Base-by-base conservation (phyloP, 2,888 invertebrate genomes). In the Patella pellucida region DNA sequence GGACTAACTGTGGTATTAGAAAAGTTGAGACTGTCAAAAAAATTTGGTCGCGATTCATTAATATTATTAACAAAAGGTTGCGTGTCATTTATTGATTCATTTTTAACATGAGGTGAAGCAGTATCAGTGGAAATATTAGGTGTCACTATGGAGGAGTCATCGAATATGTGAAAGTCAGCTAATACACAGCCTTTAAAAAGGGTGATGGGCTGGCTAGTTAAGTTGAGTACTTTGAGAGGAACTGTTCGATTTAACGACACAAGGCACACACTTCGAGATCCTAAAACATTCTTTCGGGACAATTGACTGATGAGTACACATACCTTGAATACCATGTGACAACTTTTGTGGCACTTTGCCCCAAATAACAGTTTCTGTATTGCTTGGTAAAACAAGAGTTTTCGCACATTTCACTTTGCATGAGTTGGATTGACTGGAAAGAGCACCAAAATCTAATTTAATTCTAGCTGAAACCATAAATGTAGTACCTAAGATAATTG, bases 261-360 rank as follows among this genome's bases (percentile, higher is more conserved):
- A n/a, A 62, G 7, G 23, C 62, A 62, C 0, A 62, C 7, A 62
- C 62, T 62, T 62, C 62, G n/a, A 19, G 62, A 62, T 62, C 62
- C 62, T 19, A 62, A 23, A 19, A 62, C 62, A 62, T 62, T 62
- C 19, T 62, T 62, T 19, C 62, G 7, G 62, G n/a, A 62, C 3
- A 62, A 15, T 62, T 23, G 62, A 11, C 19, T 23, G 62, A 11
- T 19, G 62, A 23, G 19, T 19, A 62, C 62, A 62, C 9, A 62
- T 62, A 4, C 62, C 62, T 14, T 19, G 62, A n/a, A 62, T 62
- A 62, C 62, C 62, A 62, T 62, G 15, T 12, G 19, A 19, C 9
- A 62, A 19, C 7, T 62, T n/a, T 62, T 62, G n/a, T 62, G 62
- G 62, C 23, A 19, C 62, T 62, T 62, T 62, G 23, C 62, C 62